Base-by-base conservation (phyloP, 1,140 invertebrate species). In the Steinernema khuongi region DNA sequence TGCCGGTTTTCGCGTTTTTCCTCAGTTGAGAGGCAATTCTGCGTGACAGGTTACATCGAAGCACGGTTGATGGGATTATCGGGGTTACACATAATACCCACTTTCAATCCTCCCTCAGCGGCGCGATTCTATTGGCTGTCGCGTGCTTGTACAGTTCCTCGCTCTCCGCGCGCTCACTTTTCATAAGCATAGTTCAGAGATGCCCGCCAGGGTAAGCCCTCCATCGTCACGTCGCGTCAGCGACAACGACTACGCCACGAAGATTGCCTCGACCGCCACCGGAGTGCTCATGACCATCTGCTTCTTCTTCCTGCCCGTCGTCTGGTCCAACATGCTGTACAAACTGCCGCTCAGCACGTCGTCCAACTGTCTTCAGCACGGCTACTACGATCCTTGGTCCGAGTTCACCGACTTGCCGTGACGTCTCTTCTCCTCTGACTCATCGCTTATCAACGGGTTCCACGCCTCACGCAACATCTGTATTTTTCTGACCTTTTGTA, bases 361-460 rank as follows among this genome's bases (percentile, higher is more conserved):
- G 7, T 22, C 11, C 11, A 60, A 60, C 50, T 60, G 50, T 22
- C 4, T 60, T 2, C 50, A 7, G 50, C 14, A 22, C 19, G 50
- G 50, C 7, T n/a, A n/a, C 19, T 17, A 60, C 19, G 50, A 60
- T 60, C 50, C 50, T 60, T 60, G 50, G 50, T 60, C 50, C 19
- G 50, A 60, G 50, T 60, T 60, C 19, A 60, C 50, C 50, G 50
- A 60, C 19, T 22, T 60, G 14, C 26, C 50, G 11, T 60, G 26
- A 26, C n/a, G n/a, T n/a, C n/a, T n/a, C n/a, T 60, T 22, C 4
- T 60, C 50, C 14, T 22, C 50, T 60, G 50, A 60, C 22, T 60
- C 50, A 60, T 60, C 50, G 26, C 11, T 60, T 60, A 60, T 60
- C 50, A 60, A 26, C 50, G 50, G 50, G 50, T 60, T 60, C n/a